These are phyloP conservation scores for Mesoligia furuncula DNA, from an alignment of 2,888 invertebrate species.

Conservation along the genomic window DNA sequence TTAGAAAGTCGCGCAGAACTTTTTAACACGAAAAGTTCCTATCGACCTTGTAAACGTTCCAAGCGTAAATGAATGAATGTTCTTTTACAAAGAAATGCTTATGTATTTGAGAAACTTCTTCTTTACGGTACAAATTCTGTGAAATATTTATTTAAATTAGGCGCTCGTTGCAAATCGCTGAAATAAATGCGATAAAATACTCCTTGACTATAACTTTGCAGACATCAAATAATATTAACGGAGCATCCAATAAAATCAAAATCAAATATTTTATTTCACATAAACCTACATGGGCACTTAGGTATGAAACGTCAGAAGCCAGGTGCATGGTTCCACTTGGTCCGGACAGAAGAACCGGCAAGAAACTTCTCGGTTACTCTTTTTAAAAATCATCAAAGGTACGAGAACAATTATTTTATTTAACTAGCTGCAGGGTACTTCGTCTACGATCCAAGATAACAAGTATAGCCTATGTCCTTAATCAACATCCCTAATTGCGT, in stretches of 20 bases:
- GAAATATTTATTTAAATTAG: not conserved
- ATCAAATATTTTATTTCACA: no score
- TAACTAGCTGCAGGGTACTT: not conserved
- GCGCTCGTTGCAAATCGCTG: no score
- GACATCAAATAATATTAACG: slow-evolving; percentile 2
- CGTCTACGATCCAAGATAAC: not conserved
- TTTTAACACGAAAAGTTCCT: slow-evolving; percentile 23
- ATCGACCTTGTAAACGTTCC: not conserved
- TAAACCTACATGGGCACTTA: no score
- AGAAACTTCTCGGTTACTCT: no score
- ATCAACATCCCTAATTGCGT: not conserved
- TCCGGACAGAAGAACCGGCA: no score
- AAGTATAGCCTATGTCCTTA: not conserved
- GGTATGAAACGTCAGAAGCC: no score
- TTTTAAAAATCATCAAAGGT: no score
- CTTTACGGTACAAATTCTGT: not conserved
- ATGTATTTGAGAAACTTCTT: not conserved
- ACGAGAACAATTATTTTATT: not conserved
- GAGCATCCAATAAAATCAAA: no score
- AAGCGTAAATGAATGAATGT: not conserved
- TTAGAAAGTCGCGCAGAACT: not conserved
- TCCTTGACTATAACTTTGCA: not conserved
- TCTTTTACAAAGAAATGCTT: not conserved
- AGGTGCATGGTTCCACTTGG: no score
- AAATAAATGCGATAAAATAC: not conserved